These are phyloP conservation scores for Corapipo altera DNA, from an alignment of 2,113 vertebrate genomes.

Conservation along the genomic window DNA sequence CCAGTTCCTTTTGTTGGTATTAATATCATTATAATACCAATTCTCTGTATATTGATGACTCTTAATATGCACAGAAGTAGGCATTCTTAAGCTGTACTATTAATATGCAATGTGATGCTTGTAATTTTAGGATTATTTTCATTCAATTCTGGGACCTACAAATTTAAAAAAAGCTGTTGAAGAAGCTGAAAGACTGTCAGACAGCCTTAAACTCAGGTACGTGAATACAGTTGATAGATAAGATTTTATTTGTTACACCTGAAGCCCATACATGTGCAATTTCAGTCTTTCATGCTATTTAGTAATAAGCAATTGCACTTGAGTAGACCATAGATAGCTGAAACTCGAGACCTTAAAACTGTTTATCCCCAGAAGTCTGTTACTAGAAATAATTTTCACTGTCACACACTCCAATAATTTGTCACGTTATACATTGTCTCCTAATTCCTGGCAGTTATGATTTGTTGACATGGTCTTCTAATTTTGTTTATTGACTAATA, in stretches of 20 bases:
- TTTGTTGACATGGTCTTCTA: background rate
- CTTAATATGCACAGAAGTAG: background rate
- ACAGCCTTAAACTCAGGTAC: constrained; percentile 94
- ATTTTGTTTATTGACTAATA: background rate
- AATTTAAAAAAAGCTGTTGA: constrained; percentile 95
- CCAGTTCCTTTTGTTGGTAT: background rate
- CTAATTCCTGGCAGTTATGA: background rate
- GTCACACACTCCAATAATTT: background rate
- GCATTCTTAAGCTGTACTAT: background rate
- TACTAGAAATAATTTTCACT: background rate
- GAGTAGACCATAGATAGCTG: background rate
- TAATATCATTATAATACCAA: background rate
- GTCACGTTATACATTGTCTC: background rate
- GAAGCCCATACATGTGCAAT: background rate
- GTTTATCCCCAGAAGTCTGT: background rate
- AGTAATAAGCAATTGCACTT: background rate
- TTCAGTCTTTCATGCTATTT: background rate
- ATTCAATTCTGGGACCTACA: constrained; percentile 87
- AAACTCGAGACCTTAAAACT: background rate
- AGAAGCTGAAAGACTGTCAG: constrained; percentile 96
- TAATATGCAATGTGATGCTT: background rate
- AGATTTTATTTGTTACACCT: background rate
- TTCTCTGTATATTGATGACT: background rate
- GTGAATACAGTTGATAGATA: background rate
- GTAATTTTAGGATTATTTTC: constrained; percentile 86